A percentile compares a stretch with the other conserved stretches of the same genome.
Evolutionary conservation across 1,140 invertebrate species (phyloP).

Genomic region (Tribolium castaneum): DNA sequence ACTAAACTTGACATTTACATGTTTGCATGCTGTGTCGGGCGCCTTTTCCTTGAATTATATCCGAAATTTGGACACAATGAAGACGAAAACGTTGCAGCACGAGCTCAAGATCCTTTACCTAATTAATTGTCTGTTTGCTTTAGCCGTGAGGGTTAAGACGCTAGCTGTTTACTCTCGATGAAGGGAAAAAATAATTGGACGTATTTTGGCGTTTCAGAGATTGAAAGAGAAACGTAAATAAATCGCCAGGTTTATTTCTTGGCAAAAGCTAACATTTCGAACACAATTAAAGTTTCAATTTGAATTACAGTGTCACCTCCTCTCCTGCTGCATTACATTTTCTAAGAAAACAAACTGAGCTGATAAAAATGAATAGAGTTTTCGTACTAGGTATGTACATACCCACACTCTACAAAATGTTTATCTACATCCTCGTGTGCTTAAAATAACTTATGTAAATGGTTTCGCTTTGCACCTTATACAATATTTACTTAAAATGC

Average conservation of each 20-base stretch:
- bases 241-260: neutral
- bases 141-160: constrained; percentile 8
- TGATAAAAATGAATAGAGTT: too few species aligned
- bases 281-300: too few species aligned
- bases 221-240: neutral
- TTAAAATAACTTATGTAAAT: constrained; percentile 14
- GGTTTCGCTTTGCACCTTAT: neutral
- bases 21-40: neutral
- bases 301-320: too few species aligned
- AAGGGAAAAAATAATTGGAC: constrained; percentile 13
- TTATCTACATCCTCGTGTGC: neutral
- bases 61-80: constrained; percentile 22
- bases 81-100: neutral
- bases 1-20: constrained; percentile 29
- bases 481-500: constrained; percentile 12
- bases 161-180: constrained; percentile 5
- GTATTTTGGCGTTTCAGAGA: neutral
- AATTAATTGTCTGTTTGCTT: constrained; percentile 19
- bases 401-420: neutral
- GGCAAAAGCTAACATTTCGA: too few species aligned
- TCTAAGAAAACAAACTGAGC: too few species aligned
- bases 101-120: constrained; percentile 15
- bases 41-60: constrained; percentile 23
- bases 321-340: too few species aligned
- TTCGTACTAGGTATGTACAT: too few species aligned